These are phyloP conservation scores for Colletes gigas DNA, from an alignment of 1,140 invertebrate genomes.

Conservation along the genomic window DNA sequence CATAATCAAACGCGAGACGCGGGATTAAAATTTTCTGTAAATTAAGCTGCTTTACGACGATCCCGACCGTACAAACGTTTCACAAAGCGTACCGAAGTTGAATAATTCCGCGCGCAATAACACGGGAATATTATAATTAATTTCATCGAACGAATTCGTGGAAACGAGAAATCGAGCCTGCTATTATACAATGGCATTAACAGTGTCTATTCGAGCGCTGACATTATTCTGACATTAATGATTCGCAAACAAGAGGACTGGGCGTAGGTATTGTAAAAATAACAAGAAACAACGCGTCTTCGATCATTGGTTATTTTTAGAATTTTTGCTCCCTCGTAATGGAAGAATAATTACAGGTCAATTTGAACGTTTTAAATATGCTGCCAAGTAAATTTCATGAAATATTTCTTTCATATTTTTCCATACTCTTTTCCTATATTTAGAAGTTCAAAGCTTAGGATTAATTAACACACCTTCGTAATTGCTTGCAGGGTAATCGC, in stretches of 20 bases:
- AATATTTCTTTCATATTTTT: conserved; percentile 29
- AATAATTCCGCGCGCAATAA: not conserved
- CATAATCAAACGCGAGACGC: not conserved
- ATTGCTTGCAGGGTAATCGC: conserved; percentile 27
- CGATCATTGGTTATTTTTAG: not conserved
- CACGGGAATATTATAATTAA: not conserved
- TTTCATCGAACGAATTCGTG: not conserved
- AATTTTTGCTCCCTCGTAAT: too few relatives aligned
- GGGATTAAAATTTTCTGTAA: not conserved
- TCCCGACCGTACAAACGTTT: not conserved
- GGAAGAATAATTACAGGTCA: too few relatives aligned
- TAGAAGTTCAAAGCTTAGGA: conserved; percentile 38
- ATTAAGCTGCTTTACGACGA: not conserved
- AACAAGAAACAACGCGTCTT: not conserved
- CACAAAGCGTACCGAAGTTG: not conserved
- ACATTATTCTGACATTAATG: conserved; percentile 1
- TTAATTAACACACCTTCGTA: conserved; percentile 48
- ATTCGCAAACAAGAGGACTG: not conserved
- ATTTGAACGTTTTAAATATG: not conserved
- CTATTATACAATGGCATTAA: not conserved
- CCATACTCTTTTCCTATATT: conserved; percentile 18
- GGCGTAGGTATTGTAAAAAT: not conserved
- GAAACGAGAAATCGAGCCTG: not conserved
- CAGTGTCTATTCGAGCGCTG: not conserved
- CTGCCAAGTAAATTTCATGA: conserved; percentile 1